Evolutionary conservation across 2,113 vertebrate species (phyloP), one percentile per base, ranked within the genome.

Genomic region (Calyptommatus sinebrachiatus): DNA sequence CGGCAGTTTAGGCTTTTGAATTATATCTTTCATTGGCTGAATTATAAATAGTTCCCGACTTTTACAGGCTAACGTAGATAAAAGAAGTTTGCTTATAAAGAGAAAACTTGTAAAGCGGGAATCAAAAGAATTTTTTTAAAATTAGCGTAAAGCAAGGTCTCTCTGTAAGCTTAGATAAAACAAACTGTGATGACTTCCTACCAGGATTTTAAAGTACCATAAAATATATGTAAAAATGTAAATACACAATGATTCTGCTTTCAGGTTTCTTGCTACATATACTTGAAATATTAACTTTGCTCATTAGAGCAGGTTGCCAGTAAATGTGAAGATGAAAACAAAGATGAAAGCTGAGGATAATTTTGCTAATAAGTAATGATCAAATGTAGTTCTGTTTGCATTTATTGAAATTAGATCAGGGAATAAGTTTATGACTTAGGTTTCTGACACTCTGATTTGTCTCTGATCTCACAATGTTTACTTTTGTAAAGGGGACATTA

Each of bases 401-500:
- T 57, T 57, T 18, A 57, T 18, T 14, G 53, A 18, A 14, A 57
- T 57, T 14, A 57, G 53, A 16, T 11, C 53, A 66, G 46, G 16
- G 35, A 5, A 45, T 24, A 72, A 41, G 29, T 50, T 72, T 53
- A 0, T 26, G 16, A 3, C 61, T 29, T 31, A 61, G 78, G 21
- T 69, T 1, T 22, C 20, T 66, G 71, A 18, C 50, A 18, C 2
- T 9, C 46, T 53, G 9, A 16, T n/a, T 78, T 72, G 14, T 24
- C 22, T 24, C 85, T 88, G 53, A 10, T 73, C 69, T 79, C 70
- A 18, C 31, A 41, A 66, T 86, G 79, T 6, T 71, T 87, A 12
- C 63, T 35, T 62, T 82, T 83, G 87, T 89, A 80, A 85, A 99
- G 98, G 97, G 84, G 97, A 99, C 66, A 97, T 99, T 79, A 97